These are phyloP conservation scores for Drosophila testacea DNA, from an alignment of 2,888 invertebrate genomes.

Conservation along the genomic window DNA sequence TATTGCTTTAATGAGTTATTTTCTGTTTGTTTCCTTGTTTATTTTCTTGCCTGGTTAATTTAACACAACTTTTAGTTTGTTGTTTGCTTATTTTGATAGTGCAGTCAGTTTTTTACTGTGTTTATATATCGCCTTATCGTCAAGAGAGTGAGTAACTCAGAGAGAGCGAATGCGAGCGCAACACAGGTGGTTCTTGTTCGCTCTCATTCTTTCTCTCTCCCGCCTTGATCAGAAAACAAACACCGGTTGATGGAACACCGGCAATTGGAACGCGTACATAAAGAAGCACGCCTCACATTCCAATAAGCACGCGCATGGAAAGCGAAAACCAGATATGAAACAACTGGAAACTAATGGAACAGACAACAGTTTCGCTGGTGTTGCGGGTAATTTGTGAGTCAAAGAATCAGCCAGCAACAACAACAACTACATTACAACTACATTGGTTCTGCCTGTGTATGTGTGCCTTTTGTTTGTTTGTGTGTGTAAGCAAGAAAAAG, in stretches of 20 bases:
- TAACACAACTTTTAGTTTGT: constrained; percentile 62
- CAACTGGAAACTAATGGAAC: constrained; percentile 57
- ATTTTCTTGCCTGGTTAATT: constrained; percentile 55
- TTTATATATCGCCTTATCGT: constrained; percentile 43
- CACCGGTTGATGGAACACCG: constrained; percentile 63
- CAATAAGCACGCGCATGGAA: constrained; percentile 64
- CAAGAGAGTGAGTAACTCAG: background rate
- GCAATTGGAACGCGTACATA: constrained; percentile 44
- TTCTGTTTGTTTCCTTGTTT: constrained; percentile 48
- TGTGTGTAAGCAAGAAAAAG: constrained; percentile 44
- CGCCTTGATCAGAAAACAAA: constrained; percentile 69
- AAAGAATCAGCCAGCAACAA: constrained; percentile 70
- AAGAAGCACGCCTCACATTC: constrained; percentile 37
- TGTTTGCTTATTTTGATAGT: constrained; percentile 65
- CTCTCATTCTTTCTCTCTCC: constrained; percentile 28
- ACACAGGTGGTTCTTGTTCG: constrained; percentile 40
- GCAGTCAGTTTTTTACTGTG: constrained; percentile 31
- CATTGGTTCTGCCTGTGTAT: constrained; percentile 27
- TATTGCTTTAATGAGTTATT: constrained; percentile 65
- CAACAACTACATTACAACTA: constrained; percentile 55
- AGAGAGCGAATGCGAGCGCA: constrained; percentile 9
- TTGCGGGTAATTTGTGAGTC: constrained; percentile 78
- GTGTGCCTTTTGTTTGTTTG: constrained; percentile 3
- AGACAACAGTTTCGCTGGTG: constrained; percentile 76
- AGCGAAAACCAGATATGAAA: constrained; percentile 79